Percentiles rank a stretch among this genome's conserved stretches.
phyloP scores from a whole-genome alignment of 1,140 invertebrate genomes.

The Ephestia elutella region DNA sequence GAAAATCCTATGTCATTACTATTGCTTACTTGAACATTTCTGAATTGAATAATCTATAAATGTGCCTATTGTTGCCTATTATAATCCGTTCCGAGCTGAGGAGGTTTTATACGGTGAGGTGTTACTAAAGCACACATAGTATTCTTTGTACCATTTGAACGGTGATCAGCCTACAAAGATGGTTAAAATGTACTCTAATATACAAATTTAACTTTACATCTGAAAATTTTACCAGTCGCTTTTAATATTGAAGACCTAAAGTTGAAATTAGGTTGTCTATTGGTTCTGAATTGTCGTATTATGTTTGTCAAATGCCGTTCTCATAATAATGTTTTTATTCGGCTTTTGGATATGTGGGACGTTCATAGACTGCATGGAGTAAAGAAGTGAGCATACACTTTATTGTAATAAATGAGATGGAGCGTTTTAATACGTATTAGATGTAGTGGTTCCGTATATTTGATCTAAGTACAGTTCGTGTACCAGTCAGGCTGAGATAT shows the following conservation, averaged over 20 bases:
- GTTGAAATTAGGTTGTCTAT: conserved; percentile 19
- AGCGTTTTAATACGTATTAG: conserved; percentile 9
- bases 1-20: background rate
- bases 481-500: no score
- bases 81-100: background rate
- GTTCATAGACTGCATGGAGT: conserved; percentile 55
- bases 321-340: conserved; percentile 69
- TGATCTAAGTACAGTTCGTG: no score
- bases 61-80: background rate
- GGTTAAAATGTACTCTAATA: conserved; percentile 60
- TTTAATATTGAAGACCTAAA: conserved; percentile 19
- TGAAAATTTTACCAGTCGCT: background rate
- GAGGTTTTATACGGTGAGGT: conserved; percentile 18
- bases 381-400: conserved; percentile 57
- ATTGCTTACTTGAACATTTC: conserved; percentile 6
- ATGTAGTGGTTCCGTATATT: background rate
- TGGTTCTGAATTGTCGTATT: background rate
- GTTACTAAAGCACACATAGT: conserved; percentile 39
- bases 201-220: conserved; percentile 27
- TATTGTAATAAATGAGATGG: conserved; percentile 35
- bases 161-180: conserved; percentile 61
- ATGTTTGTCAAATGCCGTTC: conserved; percentile 17
- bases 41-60: conserved; percentile 1
- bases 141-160: conserved; percentile 48
- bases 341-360: conserved; percentile 54